Evolutionary conservation across 1,140 invertebrate genomes (phyloP).

Genomic region (Heliconius nattereri): DNA sequence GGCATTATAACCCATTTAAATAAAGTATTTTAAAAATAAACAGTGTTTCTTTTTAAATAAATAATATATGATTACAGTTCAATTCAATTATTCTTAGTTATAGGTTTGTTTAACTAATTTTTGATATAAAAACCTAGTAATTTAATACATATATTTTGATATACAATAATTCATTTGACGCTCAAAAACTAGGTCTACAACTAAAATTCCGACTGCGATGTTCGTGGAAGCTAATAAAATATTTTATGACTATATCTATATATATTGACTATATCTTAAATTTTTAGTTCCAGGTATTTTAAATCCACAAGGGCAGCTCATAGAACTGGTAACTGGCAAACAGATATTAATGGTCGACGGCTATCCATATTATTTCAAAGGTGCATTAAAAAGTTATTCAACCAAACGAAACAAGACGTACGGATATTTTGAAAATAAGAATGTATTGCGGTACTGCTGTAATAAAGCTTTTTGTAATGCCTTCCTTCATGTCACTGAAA

Average conservation of each 20-base stretch:
- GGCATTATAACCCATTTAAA: constrained; percentile 44
- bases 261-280: not conserved
- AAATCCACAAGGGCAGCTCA: constrained; percentile 16
- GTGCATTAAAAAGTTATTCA: not conserved
- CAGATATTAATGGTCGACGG: constrained; percentile 12
- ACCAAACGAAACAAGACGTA: not conserved
- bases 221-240: no score
- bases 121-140: no score
- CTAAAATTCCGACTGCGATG: no score
- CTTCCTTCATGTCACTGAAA: constrained; percentile 1
- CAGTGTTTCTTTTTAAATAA: not conserved
- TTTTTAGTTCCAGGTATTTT: not conserved
- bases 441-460: constrained; percentile 18
- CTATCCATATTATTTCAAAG: constrained; percentile 25
- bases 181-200: no score
- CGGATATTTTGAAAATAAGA: not conserved
- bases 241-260: no score
- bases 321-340: constrained; percentile 25
- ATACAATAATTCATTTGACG: no score
- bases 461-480: constrained; percentile 24
- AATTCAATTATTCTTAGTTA: no score
- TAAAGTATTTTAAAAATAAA: constrained; percentile 42
- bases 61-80: not conserved
- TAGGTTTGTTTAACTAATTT: no score
- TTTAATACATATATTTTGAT: no score